Conservation (phyloP, 2,113 vertebrate genomes). For the Misgurnus anguillicaudatus region DNA sequence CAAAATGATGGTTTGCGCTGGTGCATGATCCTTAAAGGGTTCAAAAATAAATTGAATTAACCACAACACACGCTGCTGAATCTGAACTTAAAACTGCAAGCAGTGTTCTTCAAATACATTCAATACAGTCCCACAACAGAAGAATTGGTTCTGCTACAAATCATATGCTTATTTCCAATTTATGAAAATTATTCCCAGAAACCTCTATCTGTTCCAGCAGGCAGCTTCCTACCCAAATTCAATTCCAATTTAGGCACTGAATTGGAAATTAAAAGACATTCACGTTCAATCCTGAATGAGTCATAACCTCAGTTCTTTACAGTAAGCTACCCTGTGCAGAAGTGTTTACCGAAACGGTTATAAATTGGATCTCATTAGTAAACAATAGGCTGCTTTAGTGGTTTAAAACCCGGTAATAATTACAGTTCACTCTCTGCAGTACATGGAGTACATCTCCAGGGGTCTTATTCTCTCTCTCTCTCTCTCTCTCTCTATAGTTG, state of each 20-base stretch:
- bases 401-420: slow-evolving; percentile 17
- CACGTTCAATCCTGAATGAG: background rate
- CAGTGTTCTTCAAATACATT: too few relatives aligned
- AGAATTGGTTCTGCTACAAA: too few relatives aligned
- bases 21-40: too few relatives aligned
- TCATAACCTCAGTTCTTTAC: background rate
- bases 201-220: background rate
- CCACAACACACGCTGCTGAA: too few relatives aligned
- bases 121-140: too few relatives aligned
- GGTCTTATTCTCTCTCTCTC: background rate
- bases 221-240: background rate
- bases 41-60: too few relatives aligned
- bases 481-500: slow-evolving; percentile 52
- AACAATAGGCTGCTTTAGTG: slow-evolving; percentile 35
- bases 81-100: too few relatives aligned
- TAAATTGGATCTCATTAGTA: slow-evolving; percentile 26
- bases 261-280: background rate
- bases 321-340: background rate
- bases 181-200: too few relatives aligned
- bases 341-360: slow-evolving; percentile 20
- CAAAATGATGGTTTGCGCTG: too few relatives aligned
- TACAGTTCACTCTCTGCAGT: slow-evolving; percentile 1
- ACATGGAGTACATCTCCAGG: background rate
- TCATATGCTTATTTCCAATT: too few relatives aligned
- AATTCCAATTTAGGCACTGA: background rate